Evolutionary conservation across 2,113 vertebrate genomes (phyloP).

Genomic region (Hippocampus comes): DNA sequence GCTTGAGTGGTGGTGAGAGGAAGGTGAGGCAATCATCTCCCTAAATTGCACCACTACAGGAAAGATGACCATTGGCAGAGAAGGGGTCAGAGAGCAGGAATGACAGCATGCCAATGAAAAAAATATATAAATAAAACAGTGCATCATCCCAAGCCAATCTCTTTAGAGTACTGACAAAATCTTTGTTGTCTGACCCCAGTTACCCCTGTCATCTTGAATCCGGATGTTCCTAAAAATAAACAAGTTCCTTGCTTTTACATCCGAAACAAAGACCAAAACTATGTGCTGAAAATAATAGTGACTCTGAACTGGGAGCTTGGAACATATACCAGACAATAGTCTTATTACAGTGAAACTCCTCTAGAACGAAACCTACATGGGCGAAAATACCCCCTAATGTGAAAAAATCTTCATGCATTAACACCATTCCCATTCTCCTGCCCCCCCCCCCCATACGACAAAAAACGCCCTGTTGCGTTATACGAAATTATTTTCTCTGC

Average conservation of each 20-base stretch:
- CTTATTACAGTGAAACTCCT: too few relatives aligned
- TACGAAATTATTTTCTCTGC: too few relatives aligned
- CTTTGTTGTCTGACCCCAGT: not conserved
- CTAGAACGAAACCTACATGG: too few relatives aligned
- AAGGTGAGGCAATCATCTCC: slow-evolving; percentile 45
- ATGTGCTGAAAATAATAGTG: not conserved
- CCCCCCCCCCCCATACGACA: too few relatives aligned
- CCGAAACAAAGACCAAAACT: not conserved
- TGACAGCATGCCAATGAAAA: slow-evolving; percentile 21
- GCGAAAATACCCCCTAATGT: too few relatives aligned
- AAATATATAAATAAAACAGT: not conserved
- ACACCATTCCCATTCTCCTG: too few relatives aligned
- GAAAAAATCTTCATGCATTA: too few relatives aligned
- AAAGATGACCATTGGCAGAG: slow-evolving; percentile 19
- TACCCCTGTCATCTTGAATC: not conserved
- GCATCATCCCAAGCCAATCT: not conserved
- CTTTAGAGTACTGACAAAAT: not conserved
- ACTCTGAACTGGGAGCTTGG: not conserved
- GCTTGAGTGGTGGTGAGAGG: slow-evolving; percentile 41
- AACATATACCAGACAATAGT: too few relatives aligned
- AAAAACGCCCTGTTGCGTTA: too few relatives aligned
- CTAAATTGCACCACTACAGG: slow-evolving; percentile 26
- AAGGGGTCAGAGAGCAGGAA: slow-evolving; percentile 16
- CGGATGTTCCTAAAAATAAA: not conserved
- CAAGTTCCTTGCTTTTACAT: not conserved